Evolutionary conservation across 2,888 invertebrate genomes (phyloP), one percentile per base, ranked within the genome.

Genomic region (Anthophora plumipes): DNA sequence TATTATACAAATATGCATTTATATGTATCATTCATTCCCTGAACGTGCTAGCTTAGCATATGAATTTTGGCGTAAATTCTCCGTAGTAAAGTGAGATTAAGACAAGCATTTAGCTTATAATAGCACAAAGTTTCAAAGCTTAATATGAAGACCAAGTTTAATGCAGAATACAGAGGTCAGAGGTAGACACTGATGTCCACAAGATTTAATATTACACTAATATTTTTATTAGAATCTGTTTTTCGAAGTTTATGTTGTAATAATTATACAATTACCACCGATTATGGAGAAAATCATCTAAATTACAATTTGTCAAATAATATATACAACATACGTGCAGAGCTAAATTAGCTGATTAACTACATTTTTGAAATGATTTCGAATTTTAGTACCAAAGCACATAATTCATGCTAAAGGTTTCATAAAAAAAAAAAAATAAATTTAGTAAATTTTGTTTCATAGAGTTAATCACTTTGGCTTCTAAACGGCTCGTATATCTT

Each of bases 21-120:
- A 0, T 31, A 17, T 31, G 25, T 12, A 9, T 39, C 39, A 5
- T 17, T 12, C 17, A 1, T 63, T 12, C 11, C n/a, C 17, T 12
- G 9, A 48, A 52, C 37, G 20, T 11, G 5, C 22, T 20, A 11
- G 5, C 20, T 50, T 20, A 39, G 5, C 37, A 17, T 20, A 20
- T 25, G n/a, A n/a, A 54, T 41, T 54, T 67, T 25, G 17, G 41
- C n/a, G 66, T 22, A 54, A 67, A 67, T 67, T 54, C n/a, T 17
- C 11, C 20, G 14, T 39, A 22, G 6, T 8, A n/a, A 22, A 41
- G 22, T 7, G 6, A 25, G 25, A 54, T 54, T n/a, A 17, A 41
- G 52, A 25, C 25, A 41, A 14, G 41, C 11, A 37, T 54, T 54
- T 31, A 17, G 31, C 17, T 17, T 55, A 17, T 25, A 31, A 55